These are phyloP conservation scores for Xanthia togata DNA, from an alignment of 2,888 invertebrate species.

Conservation along the genomic window DNA sequence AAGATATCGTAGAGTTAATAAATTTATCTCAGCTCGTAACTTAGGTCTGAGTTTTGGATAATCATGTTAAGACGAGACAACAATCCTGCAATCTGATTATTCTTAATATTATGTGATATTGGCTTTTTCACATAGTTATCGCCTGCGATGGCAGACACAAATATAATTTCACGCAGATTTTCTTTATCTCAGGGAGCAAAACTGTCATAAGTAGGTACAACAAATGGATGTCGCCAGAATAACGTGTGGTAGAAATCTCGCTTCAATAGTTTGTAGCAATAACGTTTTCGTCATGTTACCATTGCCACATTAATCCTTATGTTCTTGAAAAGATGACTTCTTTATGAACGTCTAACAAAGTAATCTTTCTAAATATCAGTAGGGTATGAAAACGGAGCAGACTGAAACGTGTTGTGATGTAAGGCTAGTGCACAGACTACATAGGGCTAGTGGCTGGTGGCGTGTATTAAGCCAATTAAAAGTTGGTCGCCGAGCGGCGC, in stretches of 20 bases:
- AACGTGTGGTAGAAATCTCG: conserved; percentile 1
- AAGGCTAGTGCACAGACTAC: too few relatives aligned
- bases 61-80: conserved; percentile 7
- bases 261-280: conserved; percentile 8
- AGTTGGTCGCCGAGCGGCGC: conserved; percentile 27
- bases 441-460: too few relatives aligned
- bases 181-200: neutral
- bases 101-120: neutral
- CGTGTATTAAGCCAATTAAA: conserved; percentile 53
- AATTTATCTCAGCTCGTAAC: conserved; percentile 11
- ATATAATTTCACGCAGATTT: conserved; percentile 29
- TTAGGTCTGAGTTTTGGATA: neutral
- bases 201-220: neutral
- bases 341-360: neutral
- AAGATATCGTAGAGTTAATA: conserved; percentile 22
- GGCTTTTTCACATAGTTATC: neutral
- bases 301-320: conserved; percentile 5
- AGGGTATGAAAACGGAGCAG: neutral
- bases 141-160: neutral
- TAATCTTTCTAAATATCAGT: conserved; percentile 2
- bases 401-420: conserved; percentile 33
- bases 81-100: conserved; percentile 1
- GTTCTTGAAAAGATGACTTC: neutral
- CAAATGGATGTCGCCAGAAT: neutral
- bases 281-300: neutral